Base-by-base conservation (phyloP, 1,140 invertebrate species). In the Lasaia peninsularis region DNA sequence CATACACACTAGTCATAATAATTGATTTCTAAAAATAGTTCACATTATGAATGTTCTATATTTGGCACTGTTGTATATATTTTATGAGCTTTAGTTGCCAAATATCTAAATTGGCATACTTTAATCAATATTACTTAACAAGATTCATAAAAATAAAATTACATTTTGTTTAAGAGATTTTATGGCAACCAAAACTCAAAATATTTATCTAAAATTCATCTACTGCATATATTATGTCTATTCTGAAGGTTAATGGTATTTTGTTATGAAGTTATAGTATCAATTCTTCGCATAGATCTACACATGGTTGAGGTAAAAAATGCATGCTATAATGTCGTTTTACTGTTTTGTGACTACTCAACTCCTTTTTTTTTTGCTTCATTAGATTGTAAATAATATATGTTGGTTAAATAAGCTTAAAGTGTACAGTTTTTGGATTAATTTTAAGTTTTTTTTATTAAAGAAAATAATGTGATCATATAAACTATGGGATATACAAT, bases 221-320 rank as follows among this genome's bases (percentile, higher is more conserved):
- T 24, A 24, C 4, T 28, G 24, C 5, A 28, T 28, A 6, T 7
- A 28, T 28, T 28, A n/a, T 28, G 58, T 70, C 52, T 55, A 50
- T 63, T 58, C 33, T 53, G 44, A 53, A 55, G 69, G 68, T 37
- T 71, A 66, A 71, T 66, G 73, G 74, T 73, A 63, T 75, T 75
- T 70, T 69, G 61, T 79, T 73, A 64, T 69, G 66, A 73, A 76
- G 62, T 76, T 77, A 62, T 80, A 80, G 71, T 56, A 60, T 62
- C 69, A 58, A 53, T 66, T 67, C 71, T 66, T 67, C 72, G 75
- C 67, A 61, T 73, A 75, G 71, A 20, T 31, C 80, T 60, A 80
- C 80, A 79, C 75, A 71, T 69, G 79, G 80, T 80, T 62, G 81
- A 86, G 82, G 85, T 85, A 86, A 81, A n/a, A n/a, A 73, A 67